Base-by-base conservation (phyloP, 2,113 vertebrate genomes). In the Ursus arctos region DNA sequence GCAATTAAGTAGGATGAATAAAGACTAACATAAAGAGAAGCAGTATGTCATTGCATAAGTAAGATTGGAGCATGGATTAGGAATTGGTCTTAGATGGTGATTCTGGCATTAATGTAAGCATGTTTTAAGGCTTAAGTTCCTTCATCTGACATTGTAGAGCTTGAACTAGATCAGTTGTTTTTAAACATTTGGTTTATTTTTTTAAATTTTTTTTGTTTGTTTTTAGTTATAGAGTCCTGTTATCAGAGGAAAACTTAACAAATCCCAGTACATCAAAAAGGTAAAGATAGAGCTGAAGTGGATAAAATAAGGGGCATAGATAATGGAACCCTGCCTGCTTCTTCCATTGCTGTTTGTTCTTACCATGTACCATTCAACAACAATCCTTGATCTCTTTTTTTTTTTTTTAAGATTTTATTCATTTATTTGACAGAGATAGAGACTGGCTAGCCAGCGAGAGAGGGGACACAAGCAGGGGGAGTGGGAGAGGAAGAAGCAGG, bases 1-100 rank as follows among this genome's bases (percentile, higher is more conserved):
- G 72, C n/a, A 90, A 94, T 59, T 61, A 61, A 53, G 18, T 59
- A 36, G 47, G 90, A 87, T 72, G 36, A 57, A 92, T 24, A 49
- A 90, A 90, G 63, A 81, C 12, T 24, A 92, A 31, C 36, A 63
- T 16, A 76, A 88, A 86, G 8, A 57, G 61, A 77, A 59, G 49
- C 26, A 51, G 79, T 61, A 28, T 79, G 9, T 3, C 7, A 11
- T 24, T 67, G 36, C 26, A n/a, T 22, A 14, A 43, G 79, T 19
- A 33, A 4, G 43, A 72, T 2, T 49, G 6, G 47, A n/a, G 53
- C 2, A 57, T 33, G 21, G 31, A 51, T 49, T 43, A 87, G 6
- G 15, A 91, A 79, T n/a, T 33, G 15, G 26, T 51, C 49, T 74
- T 88, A n/a, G 36, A 6, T 65, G 59, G 28, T 83, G 14, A 40